Conservation (phyloP, 2,888 invertebrate species). For the Chouioia cunea region DNA sequence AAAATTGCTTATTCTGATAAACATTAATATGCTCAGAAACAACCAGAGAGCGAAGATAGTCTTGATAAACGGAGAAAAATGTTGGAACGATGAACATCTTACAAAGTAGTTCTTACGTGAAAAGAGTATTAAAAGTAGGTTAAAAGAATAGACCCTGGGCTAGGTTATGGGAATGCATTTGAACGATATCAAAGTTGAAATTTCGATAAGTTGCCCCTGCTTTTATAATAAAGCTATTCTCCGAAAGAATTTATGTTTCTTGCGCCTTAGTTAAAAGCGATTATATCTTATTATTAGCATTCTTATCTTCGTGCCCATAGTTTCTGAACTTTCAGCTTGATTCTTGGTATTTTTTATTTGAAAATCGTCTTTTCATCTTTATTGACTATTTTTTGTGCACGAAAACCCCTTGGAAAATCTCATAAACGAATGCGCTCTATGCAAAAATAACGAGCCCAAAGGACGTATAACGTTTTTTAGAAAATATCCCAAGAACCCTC, state of each 20-base stretch:
- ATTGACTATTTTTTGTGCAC: no score
- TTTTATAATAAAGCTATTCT: conserved; percentile 21
- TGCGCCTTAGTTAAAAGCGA: background rate
- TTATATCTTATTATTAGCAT: no score
- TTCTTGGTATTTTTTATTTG: no score
- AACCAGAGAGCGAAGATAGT: background rate
- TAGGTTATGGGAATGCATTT: conserved; percentile 27
- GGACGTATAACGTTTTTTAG: no score
- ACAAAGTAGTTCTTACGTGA: conserved; percentile 12
- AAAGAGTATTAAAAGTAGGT: conserved; percentile 28
- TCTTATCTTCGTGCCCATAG: no score
- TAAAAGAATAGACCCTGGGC: conserved; percentile 15
- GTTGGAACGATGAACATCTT: conserved; percentile 11
- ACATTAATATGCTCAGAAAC: background rate
- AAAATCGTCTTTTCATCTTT: no score
- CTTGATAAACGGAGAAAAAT: conserved; percentile 16
- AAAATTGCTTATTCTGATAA: background rate
- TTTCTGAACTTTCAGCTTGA: no score
- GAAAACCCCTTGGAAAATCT: no score
- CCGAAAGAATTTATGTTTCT: background rate
- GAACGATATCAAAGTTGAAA: conserved; percentile 19
- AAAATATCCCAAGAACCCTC: no score
- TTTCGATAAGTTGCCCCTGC: conserved; percentile 16
- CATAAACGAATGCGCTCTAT: no score
- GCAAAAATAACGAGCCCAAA: no score